Evolutionary conservation across 2,888 invertebrate genomes (phyloP), one percentile per base, ranked within the genome.

Genomic region (Eucriotettix oculatus): DNA sequence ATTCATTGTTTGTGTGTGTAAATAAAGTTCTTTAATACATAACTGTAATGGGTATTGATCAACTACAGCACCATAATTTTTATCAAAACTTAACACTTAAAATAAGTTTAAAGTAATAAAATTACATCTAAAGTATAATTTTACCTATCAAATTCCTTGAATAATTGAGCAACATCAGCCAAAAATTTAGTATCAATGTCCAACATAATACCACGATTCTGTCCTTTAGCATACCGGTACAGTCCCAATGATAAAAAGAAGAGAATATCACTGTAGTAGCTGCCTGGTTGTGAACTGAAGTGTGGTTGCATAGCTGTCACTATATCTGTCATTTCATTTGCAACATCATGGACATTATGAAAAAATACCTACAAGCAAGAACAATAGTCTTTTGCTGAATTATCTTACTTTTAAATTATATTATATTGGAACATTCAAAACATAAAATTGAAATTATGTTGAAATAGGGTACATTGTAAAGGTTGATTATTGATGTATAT

Each of bases 181-280:
- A 80, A 77, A 71, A 90, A 84, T 72, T 84, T 83, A 57, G 86
- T 80, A 74, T 90, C 90, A 66, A 85, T 84, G 74, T 90, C 90
- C 57, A 90, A 74, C 74, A 90, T 79, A 64, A 87, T 80, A 16
- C 85, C 83, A 64, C 76, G 73, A 41, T 79, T 75, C 68, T 87
- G 79, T 58, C 77, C 70, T 12, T 85, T 83, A 53, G 87, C 81
- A 57, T 88, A 80, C 66, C 79, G 77, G 70, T 88, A 84, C 41
- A 89, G 71, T 1, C 85, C 86, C 57, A 88, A 74, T 0, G 90
- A 89, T 42, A 90, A 71, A 70, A 86, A 90, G 73, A 90, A 90
- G 40, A 90, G 73, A 1, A 86, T 83, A 72, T 87, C 86, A 66
- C 85, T 85, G 70, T 88, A 90, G 69, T 90, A 89, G 7, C 84